Conservation (phyloP, 2,113 vertebrate species). For the Indicator indicator region DNA sequence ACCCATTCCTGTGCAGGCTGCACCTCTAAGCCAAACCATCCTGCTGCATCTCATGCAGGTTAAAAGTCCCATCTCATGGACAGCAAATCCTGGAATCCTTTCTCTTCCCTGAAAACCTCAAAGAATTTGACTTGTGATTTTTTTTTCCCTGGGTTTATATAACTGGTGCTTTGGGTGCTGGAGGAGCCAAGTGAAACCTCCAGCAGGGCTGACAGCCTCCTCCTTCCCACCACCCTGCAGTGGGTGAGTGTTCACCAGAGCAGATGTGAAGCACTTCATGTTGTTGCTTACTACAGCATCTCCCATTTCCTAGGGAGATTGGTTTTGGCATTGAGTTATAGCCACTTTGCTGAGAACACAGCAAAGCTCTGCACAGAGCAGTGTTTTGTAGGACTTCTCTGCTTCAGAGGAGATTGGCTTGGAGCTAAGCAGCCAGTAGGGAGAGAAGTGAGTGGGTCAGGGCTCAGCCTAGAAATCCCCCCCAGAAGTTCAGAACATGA, state of each 20-base stretch:
- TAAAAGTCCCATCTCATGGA: not conserved
- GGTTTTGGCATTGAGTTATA: not conserved
- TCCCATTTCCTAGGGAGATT: not conserved
- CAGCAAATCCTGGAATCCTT: not conserved
- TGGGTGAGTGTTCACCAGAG: not conserved
- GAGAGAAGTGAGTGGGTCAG: not conserved
- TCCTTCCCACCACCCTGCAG: not conserved
- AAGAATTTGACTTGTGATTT: not conserved
- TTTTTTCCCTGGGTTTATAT: rapidly evolving
- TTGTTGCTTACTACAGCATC: not conserved
- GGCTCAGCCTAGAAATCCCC: not conserved
- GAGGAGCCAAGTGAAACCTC: not conserved
- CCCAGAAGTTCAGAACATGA: not conserved
- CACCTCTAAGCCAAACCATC: not conserved
- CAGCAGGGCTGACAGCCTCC: not conserved
- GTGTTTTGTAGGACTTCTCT: not conserved
- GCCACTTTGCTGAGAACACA: not conserved
- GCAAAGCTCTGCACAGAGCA: not conserved
- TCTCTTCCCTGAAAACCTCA: not conserved
- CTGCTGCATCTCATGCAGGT: not conserved
- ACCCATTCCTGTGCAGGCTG: not conserved
- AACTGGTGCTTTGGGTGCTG: not conserved
- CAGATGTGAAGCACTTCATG: not conserved
- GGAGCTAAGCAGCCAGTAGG: not conserved
- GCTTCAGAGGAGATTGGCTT: not conserved